These are phyloP conservation scores for Caenorhabditis sp. DNA, from an alignment of 2,888 invertebrate genomes.

Conservation along the genomic window DNA sequence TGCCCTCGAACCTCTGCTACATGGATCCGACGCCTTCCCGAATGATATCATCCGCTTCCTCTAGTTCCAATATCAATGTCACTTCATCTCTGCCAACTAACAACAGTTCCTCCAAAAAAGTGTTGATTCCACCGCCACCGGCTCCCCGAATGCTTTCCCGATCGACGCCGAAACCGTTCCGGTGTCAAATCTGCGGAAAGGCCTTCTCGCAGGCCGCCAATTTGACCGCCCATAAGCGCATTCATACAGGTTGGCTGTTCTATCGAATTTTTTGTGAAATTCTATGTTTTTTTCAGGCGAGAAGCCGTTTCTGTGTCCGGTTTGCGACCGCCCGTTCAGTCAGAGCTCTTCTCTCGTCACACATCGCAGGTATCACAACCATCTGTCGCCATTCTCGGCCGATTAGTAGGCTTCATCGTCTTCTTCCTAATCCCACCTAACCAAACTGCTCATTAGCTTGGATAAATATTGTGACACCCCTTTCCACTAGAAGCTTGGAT, in stretches of 20 bases:
- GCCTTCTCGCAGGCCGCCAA: conserved; percentile 90
- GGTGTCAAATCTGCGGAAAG: conserved; percentile 85
- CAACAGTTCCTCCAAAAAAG: neutral
- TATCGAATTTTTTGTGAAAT: neutral
- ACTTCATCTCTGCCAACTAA: no score
- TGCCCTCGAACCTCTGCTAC: conserved; percentile 13
- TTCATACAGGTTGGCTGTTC: conserved; percentile 83
- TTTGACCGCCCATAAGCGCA: conserved; percentile 94
- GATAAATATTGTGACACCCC: conserved; percentile 28
- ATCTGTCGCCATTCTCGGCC: no score
- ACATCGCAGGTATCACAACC: conserved; percentile 86
- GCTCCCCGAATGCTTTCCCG: neutral
- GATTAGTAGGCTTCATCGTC: conserved; percentile 13
- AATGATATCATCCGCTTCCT: no score
- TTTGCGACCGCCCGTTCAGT: conserved; percentile 96
- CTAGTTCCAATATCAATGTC: no score
- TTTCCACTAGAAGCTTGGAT: no score
- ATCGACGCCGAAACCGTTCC: conserved; percentile 54
- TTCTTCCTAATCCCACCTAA: neutral
- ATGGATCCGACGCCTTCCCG: conserved; percentile 17
- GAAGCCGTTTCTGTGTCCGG: conserved; percentile 97
- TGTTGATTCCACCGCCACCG: neutral
- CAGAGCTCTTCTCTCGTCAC: conserved; percentile 95
- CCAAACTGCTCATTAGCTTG: no score
- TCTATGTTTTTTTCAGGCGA: conserved; percentile 89